These are phyloP conservation scores for Himalopsyche japonica DNA, from an alignment of 2,888 invertebrate genomes.

Conservation along the genomic window DNA sequence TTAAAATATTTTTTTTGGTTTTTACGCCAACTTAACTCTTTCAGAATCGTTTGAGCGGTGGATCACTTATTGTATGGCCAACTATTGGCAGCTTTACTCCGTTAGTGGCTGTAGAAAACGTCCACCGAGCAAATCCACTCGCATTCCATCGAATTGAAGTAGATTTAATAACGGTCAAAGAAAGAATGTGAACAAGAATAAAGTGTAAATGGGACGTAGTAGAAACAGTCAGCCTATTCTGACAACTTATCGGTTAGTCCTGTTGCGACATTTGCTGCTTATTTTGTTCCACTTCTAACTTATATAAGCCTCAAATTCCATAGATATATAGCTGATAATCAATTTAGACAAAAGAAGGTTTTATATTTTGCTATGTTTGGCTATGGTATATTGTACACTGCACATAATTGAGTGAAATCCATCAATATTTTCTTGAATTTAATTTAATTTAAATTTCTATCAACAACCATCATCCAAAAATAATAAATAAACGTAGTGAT, in stretches of 20 bases:
- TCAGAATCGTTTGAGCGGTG: background rate
- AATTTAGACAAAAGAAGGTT: too few species aligned
- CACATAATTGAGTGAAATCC: too few species aligned
- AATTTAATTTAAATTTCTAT: too few species aligned
- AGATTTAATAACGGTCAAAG: conserved; percentile 57
- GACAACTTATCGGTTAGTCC: background rate
- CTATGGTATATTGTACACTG: too few species aligned
- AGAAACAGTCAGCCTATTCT: background rate
- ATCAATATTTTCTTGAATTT: too few species aligned
- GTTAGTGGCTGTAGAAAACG: conserved; percentile 19
- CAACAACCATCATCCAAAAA: too few species aligned
- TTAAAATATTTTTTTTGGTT: too few species aligned
- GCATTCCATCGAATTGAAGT: conserved; percentile 48
- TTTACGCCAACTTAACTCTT: too few species aligned
- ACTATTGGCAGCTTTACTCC: background rate
- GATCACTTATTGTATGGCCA: background rate
- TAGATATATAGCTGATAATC: background rate
- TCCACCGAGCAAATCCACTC: conserved; percentile 28
- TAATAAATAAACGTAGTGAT: too few species aligned
- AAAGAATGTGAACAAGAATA: conserved; percentile 47
- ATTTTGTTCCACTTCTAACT: background rate
- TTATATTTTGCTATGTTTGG: too few species aligned
- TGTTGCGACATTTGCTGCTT: background rate
- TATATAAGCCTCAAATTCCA: background rate
- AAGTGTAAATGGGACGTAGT: conserved; percentile 14